These are phyloP conservation scores for Leucoraja ocellata DNA, from an alignment of 2,797 vertebrate species.

Conservation along the genomic window DNA sequence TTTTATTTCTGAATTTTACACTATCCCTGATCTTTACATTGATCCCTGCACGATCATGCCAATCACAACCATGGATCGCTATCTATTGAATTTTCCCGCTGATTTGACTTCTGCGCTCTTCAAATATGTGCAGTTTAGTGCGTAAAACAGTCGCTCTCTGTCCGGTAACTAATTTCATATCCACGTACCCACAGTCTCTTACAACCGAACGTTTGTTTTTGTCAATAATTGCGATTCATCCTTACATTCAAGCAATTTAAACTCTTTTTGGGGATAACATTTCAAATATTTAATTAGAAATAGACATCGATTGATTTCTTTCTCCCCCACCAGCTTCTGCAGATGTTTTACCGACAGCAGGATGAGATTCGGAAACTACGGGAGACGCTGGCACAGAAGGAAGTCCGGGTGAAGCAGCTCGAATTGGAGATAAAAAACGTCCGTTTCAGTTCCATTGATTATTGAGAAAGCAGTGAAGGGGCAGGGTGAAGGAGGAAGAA, in stretches of 20 bases:
- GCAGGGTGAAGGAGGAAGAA: conserved; percentile 40
- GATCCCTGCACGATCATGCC: not conserved
- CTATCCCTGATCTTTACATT: not conserved
- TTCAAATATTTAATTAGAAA: not conserved
- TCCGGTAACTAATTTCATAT: not conserved
- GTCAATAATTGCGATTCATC: not conserved
- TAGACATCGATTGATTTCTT: not conserved
- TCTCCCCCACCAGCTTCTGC: conserved; percentile 63
- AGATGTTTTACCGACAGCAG: conserved; percentile 85
- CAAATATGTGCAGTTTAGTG: not conserved
- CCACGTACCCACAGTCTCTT: not conserved
- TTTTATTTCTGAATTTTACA: not conserved
- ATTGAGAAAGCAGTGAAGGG: conserved; percentile 50
- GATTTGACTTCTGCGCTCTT: too few species aligned
- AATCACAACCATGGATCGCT: not conserved
- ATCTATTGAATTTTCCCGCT: too few species aligned
- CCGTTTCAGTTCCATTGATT: conserved; percentile 48
- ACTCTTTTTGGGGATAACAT: not conserved
- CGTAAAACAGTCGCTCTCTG: not conserved
- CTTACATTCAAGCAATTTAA: too few species aligned
- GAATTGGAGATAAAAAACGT: conserved; percentile 83
- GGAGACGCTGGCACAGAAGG: conserved; percentile 73
- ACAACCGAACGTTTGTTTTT: not conserved
- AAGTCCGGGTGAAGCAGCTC: conserved; percentile 78
- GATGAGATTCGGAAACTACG: conserved; percentile 82